phyloP scores from a whole-genome alignment of 2,888 invertebrate genomes.

The Meta bourneti region DNA sequence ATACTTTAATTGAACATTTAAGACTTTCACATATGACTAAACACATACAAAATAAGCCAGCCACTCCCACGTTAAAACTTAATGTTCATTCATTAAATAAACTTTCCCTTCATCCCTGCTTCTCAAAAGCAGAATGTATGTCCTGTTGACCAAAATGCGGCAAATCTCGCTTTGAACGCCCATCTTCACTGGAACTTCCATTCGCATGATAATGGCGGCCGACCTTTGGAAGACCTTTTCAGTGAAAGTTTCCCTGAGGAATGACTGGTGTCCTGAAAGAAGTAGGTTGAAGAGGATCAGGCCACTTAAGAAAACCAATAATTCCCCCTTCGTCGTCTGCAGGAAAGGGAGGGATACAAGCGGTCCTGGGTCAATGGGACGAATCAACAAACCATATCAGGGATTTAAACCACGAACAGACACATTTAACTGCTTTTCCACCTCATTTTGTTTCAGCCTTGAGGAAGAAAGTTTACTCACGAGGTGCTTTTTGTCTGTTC shows the following conservation, averaged over 20 bases:
- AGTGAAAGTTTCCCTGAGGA: constrained; percentile 35
- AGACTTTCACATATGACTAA: too few species aligned
- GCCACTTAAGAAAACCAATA: constrained; percentile 21
- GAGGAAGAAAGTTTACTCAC: too few species aligned
- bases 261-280: neutral
- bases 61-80: too few species aligned
- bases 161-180: neutral
- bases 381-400: constrained; percentile 21
- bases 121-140: too few species aligned
- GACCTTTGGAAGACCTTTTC: constrained; percentile 34
- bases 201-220: constrained; percentile 29
- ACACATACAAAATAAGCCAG: too few species aligned
- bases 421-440: neutral
- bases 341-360: constrained; percentile 3
- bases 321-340: constrained; percentile 15
- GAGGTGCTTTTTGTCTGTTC: neutral
- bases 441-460: neutral
- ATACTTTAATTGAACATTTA: too few species aligned
- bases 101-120: too few species aligned
- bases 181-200: neutral
- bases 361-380: constrained; percentile 52
- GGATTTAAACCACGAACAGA: neutral
- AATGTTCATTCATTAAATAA: too few species aligned
- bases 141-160: neutral
- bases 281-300: constrained; percentile 58